A percentile compares a stretch with the other conserved stretches of the same genome.
Conservation (phyloP, 2,113 vertebrate species). For the Micronisus gabar region DNA sequence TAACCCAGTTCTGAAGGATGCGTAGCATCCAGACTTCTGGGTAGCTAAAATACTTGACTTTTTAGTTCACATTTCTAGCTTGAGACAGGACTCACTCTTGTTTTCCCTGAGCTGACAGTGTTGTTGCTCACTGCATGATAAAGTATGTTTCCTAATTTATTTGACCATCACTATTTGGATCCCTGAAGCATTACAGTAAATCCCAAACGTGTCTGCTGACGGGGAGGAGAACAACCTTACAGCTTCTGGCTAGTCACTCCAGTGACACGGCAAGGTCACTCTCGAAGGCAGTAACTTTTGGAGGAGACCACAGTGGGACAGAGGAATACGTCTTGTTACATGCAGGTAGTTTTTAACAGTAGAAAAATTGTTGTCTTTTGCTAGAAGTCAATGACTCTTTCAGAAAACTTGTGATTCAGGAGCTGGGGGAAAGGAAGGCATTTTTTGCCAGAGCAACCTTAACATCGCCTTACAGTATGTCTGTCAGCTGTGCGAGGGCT, state of each 20-base stretch:
- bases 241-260: background rate
- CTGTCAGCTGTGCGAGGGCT: constrained; percentile 45
- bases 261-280: background rate
- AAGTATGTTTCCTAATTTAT: background rate
- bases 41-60: background rate
- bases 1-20: background rate
- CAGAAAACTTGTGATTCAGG: constrained; percentile 27
- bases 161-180: background rate
- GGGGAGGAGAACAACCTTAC: background rate
- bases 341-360: background rate
- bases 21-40: background rate
- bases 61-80: background rate
- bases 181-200: background rate
- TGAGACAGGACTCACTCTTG: background rate
- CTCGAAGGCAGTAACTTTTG: constrained; percentile 19
- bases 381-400: constrained; percentile 8
- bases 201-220: background rate
- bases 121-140: background rate
- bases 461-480: constrained; percentile 54
- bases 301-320: background rate
- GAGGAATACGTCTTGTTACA: background rate
- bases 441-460: constrained; percentile 71
- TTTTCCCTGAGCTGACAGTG: background rate
- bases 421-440: constrained; percentile 8
- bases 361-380: constrained; percentile 26